Evolutionary conservation across 2,888 invertebrate genomes (phyloP).

Genomic region (Pollenia griseotomentosa): DNA sequence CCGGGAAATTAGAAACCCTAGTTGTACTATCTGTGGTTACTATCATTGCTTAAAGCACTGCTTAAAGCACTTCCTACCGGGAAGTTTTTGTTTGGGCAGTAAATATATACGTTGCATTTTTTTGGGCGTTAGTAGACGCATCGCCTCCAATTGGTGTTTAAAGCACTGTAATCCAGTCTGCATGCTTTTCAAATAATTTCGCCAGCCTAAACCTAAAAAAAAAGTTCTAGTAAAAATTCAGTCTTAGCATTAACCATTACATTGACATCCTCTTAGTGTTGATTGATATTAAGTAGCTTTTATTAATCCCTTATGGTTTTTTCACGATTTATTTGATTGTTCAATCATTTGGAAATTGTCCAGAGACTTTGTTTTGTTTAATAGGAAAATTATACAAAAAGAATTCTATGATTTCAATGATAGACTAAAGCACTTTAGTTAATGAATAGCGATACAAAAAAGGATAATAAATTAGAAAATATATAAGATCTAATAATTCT

Average conservation of each 20-base stretch:
- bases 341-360: conserved; percentile 65
- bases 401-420: conserved; percentile 37
- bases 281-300: background rate
- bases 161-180: too few species aligned
- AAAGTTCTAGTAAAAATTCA: background rate
- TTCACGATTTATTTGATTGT: conserved; percentile 36
- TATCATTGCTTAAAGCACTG: too few species aligned
- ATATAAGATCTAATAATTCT: too few species aligned
- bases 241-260: background rate
- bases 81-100: too few species aligned
- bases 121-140: too few species aligned
- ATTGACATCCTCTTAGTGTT: background rate
- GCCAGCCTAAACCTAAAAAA: too few species aligned
- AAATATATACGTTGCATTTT: too few species aligned
- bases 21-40: too few species aligned
- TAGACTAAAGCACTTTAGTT: conserved; percentile 54
- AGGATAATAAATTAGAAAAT: conserved; percentile 8
- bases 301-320: conserved; percentile 1
- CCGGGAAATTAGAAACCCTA: too few species aligned
- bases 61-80: too few species aligned
- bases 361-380: conserved; percentile 57
- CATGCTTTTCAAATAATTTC: too few species aligned
- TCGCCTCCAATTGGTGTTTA: too few species aligned
- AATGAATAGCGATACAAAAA: conserved; percentile 43
- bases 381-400: conserved; percentile 65